Percentiles rank a stretch among this genome's conserved stretches.
phyloP scores from a whole-genome alignment of 2,888 invertebrate genomes.

The Mamestra brassicae region DNA sequence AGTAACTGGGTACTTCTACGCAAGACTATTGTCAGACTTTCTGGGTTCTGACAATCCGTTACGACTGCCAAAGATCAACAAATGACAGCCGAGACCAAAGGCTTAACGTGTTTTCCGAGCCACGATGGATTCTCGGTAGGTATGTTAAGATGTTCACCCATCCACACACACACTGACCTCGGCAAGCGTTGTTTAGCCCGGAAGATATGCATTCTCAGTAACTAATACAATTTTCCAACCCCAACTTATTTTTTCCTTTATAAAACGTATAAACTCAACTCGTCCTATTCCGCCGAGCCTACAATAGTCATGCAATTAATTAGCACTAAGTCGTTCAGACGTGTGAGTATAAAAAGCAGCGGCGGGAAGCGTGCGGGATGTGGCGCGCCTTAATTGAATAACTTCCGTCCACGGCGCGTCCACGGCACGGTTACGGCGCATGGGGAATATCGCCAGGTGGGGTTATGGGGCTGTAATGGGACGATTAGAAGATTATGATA shows the following conservation, averaged over 20 bases:
- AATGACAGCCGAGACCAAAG: too few relatives aligned
- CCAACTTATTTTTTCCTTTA: not conserved
- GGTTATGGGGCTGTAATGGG: not conserved
- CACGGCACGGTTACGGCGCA: conserved; percentile 23
- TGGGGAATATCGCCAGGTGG: conserved; percentile 22
- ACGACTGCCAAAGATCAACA: too few relatives aligned
- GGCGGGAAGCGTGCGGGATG: conserved; percentile 28
- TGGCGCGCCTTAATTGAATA: conserved; percentile 63
- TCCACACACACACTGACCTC: too few relatives aligned
- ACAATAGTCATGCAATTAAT: conserved; percentile 55
- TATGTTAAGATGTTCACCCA: too few relatives aligned
- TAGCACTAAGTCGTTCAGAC: conserved; percentile 48
- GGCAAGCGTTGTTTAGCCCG: too few relatives aligned
- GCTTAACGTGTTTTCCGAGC: too few relatives aligned
- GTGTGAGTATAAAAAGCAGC: conserved; percentile 51
- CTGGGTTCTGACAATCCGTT: too few relatives aligned
- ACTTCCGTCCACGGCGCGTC: conserved; percentile 47
- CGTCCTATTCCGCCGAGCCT: not conserved
- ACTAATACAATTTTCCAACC: not conserved
- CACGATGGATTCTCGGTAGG: too few relatives aligned
- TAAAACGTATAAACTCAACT: not conserved
- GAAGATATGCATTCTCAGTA: not conserved
- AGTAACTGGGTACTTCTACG: too few relatives aligned
- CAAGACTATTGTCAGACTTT: too few relatives aligned
- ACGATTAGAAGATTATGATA: not conserved